These are phyloP conservation scores for Eilema griseolum DNA, from an alignment of 2,888 invertebrate genomes.

Conservation along the genomic window DNA sequence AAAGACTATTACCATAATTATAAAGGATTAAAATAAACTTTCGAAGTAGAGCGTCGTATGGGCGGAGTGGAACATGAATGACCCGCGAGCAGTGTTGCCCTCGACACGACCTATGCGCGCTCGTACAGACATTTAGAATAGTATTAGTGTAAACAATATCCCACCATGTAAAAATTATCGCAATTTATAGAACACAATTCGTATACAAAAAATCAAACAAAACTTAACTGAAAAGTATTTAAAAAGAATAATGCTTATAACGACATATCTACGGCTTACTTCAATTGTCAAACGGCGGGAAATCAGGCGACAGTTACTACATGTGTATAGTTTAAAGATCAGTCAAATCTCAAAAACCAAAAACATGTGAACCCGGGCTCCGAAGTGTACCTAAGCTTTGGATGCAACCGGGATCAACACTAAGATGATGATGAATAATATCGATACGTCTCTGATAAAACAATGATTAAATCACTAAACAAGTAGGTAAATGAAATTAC, in stretches of 20 bases:
- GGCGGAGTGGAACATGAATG: slow-evolving; percentile 76
- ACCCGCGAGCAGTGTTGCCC: slow-evolving; percentile 70
- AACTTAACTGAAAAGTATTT: neutral
- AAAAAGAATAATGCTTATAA: too few species aligned
- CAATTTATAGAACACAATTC: slow-evolving; percentile 21
- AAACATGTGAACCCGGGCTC: too few species aligned
- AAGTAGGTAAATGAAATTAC: neutral
- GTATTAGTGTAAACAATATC: slow-evolving; percentile 55
- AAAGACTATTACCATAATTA: slow-evolving; percentile 38
- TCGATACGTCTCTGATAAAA: neutral
- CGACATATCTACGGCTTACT: neutral
- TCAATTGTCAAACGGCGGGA: neutral
- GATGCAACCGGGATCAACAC: neutral
- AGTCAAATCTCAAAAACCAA: too few species aligned
- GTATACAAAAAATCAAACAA: neutral
- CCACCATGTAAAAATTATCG: slow-evolving; percentile 32
- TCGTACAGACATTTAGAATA: slow-evolving; percentile 62
- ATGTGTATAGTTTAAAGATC: too few species aligned
- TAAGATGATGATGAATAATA: neutral
- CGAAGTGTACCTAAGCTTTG: too few species aligned
- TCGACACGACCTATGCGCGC: slow-evolving; percentile 66
- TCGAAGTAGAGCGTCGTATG: slow-evolving; percentile 70
- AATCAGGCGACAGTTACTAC: too few species aligned
- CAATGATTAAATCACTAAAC: neutral
- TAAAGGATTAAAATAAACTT: slow-evolving; percentile 55